Base-by-base conservation (phyloP, 2,797 vertebrate genomes). In the Hozukius guyotensis region DNA sequence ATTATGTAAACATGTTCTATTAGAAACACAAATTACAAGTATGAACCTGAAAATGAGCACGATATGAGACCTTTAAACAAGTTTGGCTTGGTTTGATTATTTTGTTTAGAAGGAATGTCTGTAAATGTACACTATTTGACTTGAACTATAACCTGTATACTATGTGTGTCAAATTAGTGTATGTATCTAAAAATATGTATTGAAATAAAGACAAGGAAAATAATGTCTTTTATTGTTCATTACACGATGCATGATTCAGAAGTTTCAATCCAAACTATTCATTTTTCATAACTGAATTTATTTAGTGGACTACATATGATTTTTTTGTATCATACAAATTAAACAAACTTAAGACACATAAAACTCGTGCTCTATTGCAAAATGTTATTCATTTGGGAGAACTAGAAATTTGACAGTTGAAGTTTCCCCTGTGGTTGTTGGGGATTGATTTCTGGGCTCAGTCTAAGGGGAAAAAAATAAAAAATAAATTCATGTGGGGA, bases 131-230 rank as follows among this genome's bases (percentile, higher is more conserved):
- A 60, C 53, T 20, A 16, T 71, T 80, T 68, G 4, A 46, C 8
- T 10, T 78, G 1, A 71, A 74, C 8, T 8, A 71, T 52, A 63
- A 36, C 20, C 53, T 75, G 67, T 82, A 56, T 71, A 52, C 16
- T 77, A 2, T 69, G 52, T 56, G 75, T 88, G 46, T 62, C 32
- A 56, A 66, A 27, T 7, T 6, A 42, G 10, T 82, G 4, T 60
- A 60, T 85, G n/a, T 71, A 49, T 68, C 20, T 65, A 13, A 34
- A 42, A 29, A 59, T 18, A 81, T 66, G 4, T 22, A 72, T 32
- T 81, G 12, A 80, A 90, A 88, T 91, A 85, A 84, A 91, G 56
- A 69, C 6, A 16, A 49, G 13, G 3, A 55, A 67, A 38, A 14
- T 18, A 20, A 38, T 32, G 9, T 13, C 0, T 62, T 81, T 65